Evolutionary conservation across 2,113 vertebrate genomes (phyloP), one percentile per base, ranked within the genome.

Genomic region (Arvicanthis niloticus): DNA sequence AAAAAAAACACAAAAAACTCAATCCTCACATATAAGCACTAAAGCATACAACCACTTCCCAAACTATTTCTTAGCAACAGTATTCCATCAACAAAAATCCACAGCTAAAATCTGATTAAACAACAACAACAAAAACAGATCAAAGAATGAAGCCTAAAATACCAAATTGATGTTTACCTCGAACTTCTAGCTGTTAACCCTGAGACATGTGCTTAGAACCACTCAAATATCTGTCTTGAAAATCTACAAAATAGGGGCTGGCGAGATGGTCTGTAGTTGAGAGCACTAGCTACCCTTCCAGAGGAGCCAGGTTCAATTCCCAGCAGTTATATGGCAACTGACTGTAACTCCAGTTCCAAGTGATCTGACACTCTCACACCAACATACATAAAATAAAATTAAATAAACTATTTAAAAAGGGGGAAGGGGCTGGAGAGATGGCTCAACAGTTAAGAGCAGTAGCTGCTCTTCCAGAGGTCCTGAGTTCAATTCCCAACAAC

Each of bases 41-140:
- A 17, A 72, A 68, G 2, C 26, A 53, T 16, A 68, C 45, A 10
- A 2, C 24, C 67, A 88, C 13, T 24, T 29, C 67, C 82, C 60
- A 45, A 65, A 67, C 31, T 34, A 80, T 75, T 89, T 94, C n/a
- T 92, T 90, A 92, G 84, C 1, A 84, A 21, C 4, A 88, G 10
- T 91, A 94, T 21, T n/a, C 21, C 42, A 29, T 86, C n/a, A 96
- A 70, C 88, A 93, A 95, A 95, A 96, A 93, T 29, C 51, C 60
- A 95, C 65, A 88, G 31, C 2, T 58, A 45, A 92, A 67, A 51
- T 81, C 1, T 91, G 65, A 93, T 70, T 80, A 67, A 95, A 72
- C 40, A 48, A 15, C 22, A 48, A 77, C 22, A 76, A 45, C 45
- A 95, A 72, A 73, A 48, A 15, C 22, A 77, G 5, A 45, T 4